phyloP scores from a whole-genome alignment of 2,797 vertebrate species.

The Harpagifer antarcticus region DNA sequence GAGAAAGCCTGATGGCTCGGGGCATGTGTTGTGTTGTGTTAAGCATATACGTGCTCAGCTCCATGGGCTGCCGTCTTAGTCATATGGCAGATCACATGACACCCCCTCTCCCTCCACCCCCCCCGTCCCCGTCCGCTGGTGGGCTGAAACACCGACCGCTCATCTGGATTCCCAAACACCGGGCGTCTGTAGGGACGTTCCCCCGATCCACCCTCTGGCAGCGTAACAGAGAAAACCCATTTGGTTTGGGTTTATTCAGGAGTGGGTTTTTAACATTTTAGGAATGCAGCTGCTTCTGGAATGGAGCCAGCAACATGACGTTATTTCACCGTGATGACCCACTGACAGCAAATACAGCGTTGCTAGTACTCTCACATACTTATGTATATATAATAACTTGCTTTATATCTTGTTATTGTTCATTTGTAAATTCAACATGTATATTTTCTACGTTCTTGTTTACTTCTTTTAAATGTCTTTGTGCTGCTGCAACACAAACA shows the following conservation, averaged over 20 bases:
- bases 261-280: neutral
- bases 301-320: neutral
- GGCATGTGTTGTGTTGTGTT: conserved; percentile 66
- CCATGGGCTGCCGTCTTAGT: conserved; percentile 28
- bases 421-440: too few relatives aligned
- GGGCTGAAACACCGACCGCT: conserved; percentile 12
- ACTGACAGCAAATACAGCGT: too few relatives aligned
- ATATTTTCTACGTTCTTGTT: too few relatives aligned
- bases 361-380: too few relatives aligned
- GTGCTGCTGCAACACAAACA: too few relatives aligned
- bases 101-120: neutral
- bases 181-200: neutral
- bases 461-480: too few relatives aligned
- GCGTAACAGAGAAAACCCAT: neutral
- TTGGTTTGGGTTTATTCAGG: neutral
- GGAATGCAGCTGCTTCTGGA: neutral
- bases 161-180: conserved; percentile 23
- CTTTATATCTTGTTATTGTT: too few relatives aligned
- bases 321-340: too few relatives aligned
- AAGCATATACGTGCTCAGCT: conserved; percentile 44
- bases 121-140: conserved; percentile 2
- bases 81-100: conserved; percentile 65
- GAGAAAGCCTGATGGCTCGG: conserved; percentile 64
- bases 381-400: too few relatives aligned
- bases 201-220: neutral